These are phyloP conservation scores for Coecobrya sp. DNA, from an alignment of 2,888 invertebrate species.

Conservation along the genomic window DNA sequence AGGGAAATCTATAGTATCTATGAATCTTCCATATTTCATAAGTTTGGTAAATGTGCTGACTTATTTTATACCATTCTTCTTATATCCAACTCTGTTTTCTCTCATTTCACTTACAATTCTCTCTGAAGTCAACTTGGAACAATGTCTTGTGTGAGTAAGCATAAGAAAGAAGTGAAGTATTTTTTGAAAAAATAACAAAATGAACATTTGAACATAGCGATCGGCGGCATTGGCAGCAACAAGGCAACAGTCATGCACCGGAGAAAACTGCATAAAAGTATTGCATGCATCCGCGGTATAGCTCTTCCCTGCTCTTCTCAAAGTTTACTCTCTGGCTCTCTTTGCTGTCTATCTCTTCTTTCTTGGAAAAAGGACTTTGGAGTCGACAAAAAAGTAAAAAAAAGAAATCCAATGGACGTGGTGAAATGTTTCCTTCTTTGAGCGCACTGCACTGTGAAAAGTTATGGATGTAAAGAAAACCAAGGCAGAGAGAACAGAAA, in stretches of 20 bases:
- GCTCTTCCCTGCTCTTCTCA: not conserved
- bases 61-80: not conserved
- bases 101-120: slow-evolving; percentile 25
- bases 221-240: slow-evolving; percentile 43
- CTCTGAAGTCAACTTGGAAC: slow-evolving; percentile 39
- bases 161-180: slow-evolving; percentile 42
- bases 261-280: slow-evolving; percentile 59
- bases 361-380: slow-evolving; percentile 47
- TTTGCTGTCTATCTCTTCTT: slow-evolving; percentile 43
- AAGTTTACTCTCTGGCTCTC: slow-evolving; percentile 42
- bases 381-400: slow-evolving; percentile 33
- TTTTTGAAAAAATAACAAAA: slow-evolving; percentile 35
- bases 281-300: slow-evolving; percentile 55
- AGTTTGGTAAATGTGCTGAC: not conserved
- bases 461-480: slow-evolving; percentile 58
- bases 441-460: slow-evolving; percentile 69
- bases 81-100: not conserved
- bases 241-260: slow-evolving; percentile 53
- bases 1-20: not conserved
- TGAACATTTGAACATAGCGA: slow-evolving; percentile 28
- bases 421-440: slow-evolving; percentile 46
- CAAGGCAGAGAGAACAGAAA: slow-evolving; percentile 7
- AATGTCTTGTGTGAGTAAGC: slow-evolving; percentile 7
- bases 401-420: slow-evolving; percentile 43
- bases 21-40: slow-evolving; percentile 47